Evolutionary conservation across 2,113 vertebrate species (phyloP).

Genomic region (Megalops atlanticus): DNA sequence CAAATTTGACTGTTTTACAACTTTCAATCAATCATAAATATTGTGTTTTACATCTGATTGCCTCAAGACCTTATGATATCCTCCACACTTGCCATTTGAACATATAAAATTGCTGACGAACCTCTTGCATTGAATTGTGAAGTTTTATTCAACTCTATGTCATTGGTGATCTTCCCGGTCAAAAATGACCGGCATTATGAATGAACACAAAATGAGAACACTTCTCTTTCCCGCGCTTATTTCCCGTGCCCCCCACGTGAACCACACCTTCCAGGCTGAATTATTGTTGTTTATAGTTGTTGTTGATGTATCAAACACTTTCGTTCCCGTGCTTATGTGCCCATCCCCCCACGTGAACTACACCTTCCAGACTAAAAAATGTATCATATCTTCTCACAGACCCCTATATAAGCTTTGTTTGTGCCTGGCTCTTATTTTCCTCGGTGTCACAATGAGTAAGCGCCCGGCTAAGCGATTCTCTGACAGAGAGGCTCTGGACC

Average conservation of each 20-base stretch:
- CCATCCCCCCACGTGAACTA: background rate
- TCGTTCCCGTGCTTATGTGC: background rate
- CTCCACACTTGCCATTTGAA: no score
- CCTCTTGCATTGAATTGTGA: no score
- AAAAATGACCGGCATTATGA: no score
- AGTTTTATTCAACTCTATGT: no score
- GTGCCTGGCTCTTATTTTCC: conserved; percentile 11
- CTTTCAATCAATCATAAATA: no score
- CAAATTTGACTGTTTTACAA: no score
- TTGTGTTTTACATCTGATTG: no score
- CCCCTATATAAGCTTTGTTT: conserved; percentile 12
- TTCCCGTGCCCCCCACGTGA: background rate
- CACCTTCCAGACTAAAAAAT: background rate
- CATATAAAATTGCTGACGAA: no score
- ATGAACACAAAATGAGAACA: no score
- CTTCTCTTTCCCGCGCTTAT: background rate
- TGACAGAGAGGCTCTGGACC: conserved; percentile 19
- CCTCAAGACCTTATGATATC: no score
- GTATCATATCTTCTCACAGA: background rate
- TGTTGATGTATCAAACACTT: background rate
- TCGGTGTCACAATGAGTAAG: conserved; percentile 23
- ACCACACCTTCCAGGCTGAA: background rate
- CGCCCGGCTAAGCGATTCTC: background rate
- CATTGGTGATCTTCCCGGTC: no score
- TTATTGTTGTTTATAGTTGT: no score